Conservation (phyloP, 2,888 invertebrate genomes). For the Aethes cnicana region DNA sequence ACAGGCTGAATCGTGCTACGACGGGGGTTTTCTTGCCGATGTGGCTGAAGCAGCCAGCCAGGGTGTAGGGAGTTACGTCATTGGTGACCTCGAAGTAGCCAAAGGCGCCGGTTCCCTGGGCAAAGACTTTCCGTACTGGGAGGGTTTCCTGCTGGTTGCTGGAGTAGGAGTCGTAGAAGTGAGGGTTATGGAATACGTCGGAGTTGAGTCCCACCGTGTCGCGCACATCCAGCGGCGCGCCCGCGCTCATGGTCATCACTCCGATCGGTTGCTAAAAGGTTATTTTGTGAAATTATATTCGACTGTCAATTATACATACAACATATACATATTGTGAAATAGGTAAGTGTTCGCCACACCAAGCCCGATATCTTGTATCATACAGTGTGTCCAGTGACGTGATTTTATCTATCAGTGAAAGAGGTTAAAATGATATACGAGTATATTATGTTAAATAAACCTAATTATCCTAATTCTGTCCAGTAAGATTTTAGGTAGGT, state of each 20-base stretch:
- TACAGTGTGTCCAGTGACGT: too few relatives aligned
- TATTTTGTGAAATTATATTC: too few relatives aligned
- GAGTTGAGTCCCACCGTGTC: conserved; percentile 54
- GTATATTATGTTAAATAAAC: too few relatives aligned
- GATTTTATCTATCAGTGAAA: too few relatives aligned
- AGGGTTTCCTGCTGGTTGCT: conserved; percentile 92
- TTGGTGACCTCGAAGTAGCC: too few relatives aligned
- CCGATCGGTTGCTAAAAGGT: conserved; percentile 46
- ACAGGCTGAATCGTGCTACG: conserved; percentile 74
- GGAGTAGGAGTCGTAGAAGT: conserved; percentile 85
- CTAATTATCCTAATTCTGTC: too few relatives aligned
- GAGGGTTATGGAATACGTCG: conserved; percentile 51
- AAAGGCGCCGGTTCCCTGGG: conserved; percentile 93
- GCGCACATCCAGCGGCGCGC: conserved; percentile 88
- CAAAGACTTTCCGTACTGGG: conserved; percentile 95
- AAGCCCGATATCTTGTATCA: too few relatives aligned
- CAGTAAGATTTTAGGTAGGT: too few relatives aligned
- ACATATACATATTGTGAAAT: too few relatives aligned
- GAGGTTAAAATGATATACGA: too few relatives aligned
- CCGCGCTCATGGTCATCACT: conserved; percentile 85
- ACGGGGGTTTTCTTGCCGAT: conserved; percentile 83
- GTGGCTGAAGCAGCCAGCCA: conserved; percentile 81
- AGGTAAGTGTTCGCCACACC: too few relatives aligned
- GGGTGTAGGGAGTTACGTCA: conserved; percentile 85
- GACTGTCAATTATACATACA: too few relatives aligned